Base-by-base conservation (phyloP, 1,140 invertebrate species). In the Bombus cullumanus region DNA sequence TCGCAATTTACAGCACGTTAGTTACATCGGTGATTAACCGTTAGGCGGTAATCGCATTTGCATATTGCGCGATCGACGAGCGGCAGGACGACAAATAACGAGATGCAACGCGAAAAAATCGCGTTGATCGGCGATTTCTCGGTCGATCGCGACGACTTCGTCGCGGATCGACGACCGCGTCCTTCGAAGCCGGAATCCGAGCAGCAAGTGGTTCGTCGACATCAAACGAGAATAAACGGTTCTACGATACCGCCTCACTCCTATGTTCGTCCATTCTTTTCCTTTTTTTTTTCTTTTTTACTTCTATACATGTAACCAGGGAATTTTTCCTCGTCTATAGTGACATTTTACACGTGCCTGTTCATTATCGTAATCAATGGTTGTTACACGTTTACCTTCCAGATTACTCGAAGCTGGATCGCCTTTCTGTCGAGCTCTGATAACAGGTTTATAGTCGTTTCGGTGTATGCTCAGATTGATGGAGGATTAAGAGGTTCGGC, bases 121-220 rank as follows among this genome's bases (percentile, higher is more conserved):
- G 66, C 72, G 41, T 13, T 10, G 43, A 72, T 6, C 43, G 76
- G 28, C 75, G 79, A 82, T 90, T 85, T 89, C 76, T 80, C 79
- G 66, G 8, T 64, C 57, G 88, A 89, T 87, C 90, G 80, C 82
- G 88, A 89, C 77, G 82, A 88, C 90, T 93, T 93, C 88, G 92
- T 93, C 90, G 91, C 90, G 92, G 91, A 92, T 93, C 92, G 90
- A 80, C 90, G 92, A 59, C 66, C 84, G 91, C 89, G 93, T 94
- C 93, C 93, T 95, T 95, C 94, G 91, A 62, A 93, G 90, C 92
- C 93, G 93, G 93, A 94, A 94, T 94, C 86, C 89, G 89, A 87
- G 57, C 74, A 73, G 76, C 81, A 85, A 86, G 85, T 92, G 91
- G 93, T 94, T 95, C 93, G 94, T 94, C 94, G 93, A 94, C 93